Evolutionary conservation across 2,797 vertebrate genomes (phyloP).

Genomic region (Microcaecilia unicolor): DNA sequence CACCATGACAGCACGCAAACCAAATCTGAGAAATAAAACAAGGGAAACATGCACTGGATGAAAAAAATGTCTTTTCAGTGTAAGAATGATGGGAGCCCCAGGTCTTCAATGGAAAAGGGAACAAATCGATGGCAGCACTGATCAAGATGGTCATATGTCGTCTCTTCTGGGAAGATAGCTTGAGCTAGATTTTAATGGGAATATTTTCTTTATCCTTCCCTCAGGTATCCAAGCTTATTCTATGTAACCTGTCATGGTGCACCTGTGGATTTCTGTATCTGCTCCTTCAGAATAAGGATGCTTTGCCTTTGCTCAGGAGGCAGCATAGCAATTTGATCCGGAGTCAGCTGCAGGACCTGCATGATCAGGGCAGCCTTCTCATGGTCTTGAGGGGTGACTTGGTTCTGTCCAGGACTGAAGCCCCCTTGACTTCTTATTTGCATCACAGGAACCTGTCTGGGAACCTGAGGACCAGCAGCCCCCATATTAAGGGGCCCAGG

Average conservation of each 20-base stretch:
- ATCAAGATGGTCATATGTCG: too few relatives aligned
- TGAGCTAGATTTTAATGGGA: too few relatives aligned
- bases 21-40: too few relatives aligned
- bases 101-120: too few relatives aligned
- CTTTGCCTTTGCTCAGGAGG: constrained; percentile 94
- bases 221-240: too few relatives aligned
- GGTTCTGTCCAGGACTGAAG: constrained; percentile 85
- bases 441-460: constrained; percentile 68
- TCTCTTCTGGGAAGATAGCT: too few relatives aligned
- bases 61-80: too few relatives aligned
- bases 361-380: constrained; percentile 97
- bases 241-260: constrained; percentile 77
- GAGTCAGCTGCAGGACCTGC: constrained; percentile 95
- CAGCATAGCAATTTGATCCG: constrained; percentile 96
- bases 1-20: too few relatives aligned
- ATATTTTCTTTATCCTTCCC: too few relatives aligned
- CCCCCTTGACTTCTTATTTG: constrained; percentile 71
- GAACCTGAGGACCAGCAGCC: constrained; percentile 65
- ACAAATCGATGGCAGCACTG: too few relatives aligned
- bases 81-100: too few relatives aligned
- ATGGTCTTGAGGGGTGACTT: constrained; percentile 90
- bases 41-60: too few relatives aligned
- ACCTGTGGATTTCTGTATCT: constrained; percentile 95
- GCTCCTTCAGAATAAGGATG: constrained; percentile 96
- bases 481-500: constrained; percentile 74